Evolutionary conservation across 1,140 invertebrate genomes (phyloP).

Genomic region (Monochamus saltuarius): DNA sequence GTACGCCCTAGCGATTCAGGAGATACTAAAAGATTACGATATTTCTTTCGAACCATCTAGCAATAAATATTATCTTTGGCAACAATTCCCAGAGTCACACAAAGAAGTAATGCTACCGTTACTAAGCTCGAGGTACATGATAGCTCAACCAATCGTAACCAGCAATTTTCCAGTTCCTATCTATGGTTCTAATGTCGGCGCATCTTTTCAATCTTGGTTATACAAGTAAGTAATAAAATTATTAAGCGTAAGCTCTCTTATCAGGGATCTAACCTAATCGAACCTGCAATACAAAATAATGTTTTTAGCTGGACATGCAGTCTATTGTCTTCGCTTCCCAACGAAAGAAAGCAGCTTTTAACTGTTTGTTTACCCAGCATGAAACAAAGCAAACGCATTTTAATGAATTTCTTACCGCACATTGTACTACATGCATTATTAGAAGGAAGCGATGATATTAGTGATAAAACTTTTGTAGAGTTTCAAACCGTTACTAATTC

Average conservation of each 20-base stretch:
- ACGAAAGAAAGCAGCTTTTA: slow-evolving; percentile 58
- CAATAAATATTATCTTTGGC: slow-evolving; percentile 63
- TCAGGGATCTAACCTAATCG: no score
- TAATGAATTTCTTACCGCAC: slow-evolving; percentile 72
- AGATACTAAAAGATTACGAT: slow-evolving; percentile 69
- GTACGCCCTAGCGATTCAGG: slow-evolving; percentile 74
- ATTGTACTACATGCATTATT: slow-evolving; percentile 65
- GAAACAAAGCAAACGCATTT: slow-evolving; percentile 64
- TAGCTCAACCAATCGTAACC: slow-evolving; percentile 34
- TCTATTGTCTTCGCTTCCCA: slow-evolving; percentile 59
- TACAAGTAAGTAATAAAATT: slow-evolving; percentile 58
- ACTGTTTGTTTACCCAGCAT: slow-evolving; percentile 69
- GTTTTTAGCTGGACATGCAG: slow-evolving; percentile 61
- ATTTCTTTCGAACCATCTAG: slow-evolving; percentile 62
- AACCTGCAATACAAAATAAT: neutral
- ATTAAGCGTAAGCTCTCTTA: neutral
- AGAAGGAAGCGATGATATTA: slow-evolving; percentile 48
- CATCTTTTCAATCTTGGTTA: slow-evolving; percentile 71
- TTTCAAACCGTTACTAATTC: slow-evolving; percentile 57
- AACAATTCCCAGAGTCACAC: slow-evolving; percentile 64
- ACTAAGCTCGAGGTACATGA: slow-evolving; percentile 65
- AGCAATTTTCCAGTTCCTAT: slow-evolving; percentile 56
- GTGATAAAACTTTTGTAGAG: slow-evolving; percentile 56
- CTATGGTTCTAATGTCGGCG: slow-evolving; percentile 64
- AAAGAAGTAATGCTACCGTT: slow-evolving; percentile 72